Evolutionary conservation across 2,888 invertebrate genomes (phyloP).

Genomic region (Himalopsyche anomala): DNA sequence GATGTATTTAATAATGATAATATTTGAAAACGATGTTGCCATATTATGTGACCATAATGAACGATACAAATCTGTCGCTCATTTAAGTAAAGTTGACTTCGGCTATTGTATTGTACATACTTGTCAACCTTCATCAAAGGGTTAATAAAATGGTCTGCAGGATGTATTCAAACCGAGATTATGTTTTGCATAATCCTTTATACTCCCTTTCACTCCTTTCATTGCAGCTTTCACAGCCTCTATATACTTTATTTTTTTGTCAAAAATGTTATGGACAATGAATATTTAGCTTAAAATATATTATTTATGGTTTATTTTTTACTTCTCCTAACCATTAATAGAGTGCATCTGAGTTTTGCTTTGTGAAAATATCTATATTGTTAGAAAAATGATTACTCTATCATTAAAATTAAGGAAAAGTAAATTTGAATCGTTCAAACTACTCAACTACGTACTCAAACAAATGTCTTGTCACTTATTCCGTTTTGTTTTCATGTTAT

Average conservation of each 20-base stretch:
- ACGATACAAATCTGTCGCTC: conserved; percentile 2
- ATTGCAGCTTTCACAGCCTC: conserved; percentile 9
- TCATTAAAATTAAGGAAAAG: no score
- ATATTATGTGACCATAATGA: not conserved
- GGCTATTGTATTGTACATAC: not conserved
- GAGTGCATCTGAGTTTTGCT: no score
- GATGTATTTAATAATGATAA: not conserved
- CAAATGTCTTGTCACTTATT: no score
- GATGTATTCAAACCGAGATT: conserved; percentile 33
- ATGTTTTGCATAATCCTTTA: conserved; percentile 51
- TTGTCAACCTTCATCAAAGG: conserved; percentile 31
- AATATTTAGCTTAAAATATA: no score
- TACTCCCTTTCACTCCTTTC: conserved; percentile 17
- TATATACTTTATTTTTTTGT: not conserved
- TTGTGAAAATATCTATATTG: no score
- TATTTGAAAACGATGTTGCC: not conserved
- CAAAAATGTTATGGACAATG: not conserved
- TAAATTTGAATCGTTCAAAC: no score
- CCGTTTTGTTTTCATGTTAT: no score
- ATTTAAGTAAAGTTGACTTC: conserved; percentile 11
- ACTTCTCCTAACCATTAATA: no score
- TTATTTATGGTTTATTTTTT: no score
- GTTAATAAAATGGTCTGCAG: conserved; percentile 44
- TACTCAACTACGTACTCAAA: no score
- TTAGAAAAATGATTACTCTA: no score